Percentiles rank a stretch among this genome's conserved stretches.
Conservation (phyloP, 2,113 vertebrate species). For the Aphelocoma coerulescens region DNA sequence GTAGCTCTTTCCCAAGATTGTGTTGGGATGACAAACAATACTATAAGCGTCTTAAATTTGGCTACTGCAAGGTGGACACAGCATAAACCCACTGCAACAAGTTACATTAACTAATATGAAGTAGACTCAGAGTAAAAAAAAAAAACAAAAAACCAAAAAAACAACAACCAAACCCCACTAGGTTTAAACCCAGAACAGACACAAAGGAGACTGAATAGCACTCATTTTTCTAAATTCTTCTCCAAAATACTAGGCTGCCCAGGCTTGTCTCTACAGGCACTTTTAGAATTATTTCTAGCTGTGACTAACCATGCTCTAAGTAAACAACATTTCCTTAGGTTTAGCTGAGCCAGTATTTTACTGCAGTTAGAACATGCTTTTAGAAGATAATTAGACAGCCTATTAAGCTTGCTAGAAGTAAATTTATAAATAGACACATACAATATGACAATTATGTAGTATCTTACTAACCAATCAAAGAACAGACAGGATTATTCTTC, state of each 20-base stretch:
- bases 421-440: neutral
- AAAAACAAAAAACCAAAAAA: no score
- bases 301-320: neutral
- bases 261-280: neutral
- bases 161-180: neutral
- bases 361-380: neutral
- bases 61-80: neutral
- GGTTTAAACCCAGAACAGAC: neutral
- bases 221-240: neutral
- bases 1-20: neutral
- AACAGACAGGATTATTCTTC: conserved; percentile 82
- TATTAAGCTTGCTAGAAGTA: neutral
- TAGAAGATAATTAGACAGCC: neutral
- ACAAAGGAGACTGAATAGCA: neutral
- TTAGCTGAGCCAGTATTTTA: neutral
- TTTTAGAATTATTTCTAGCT: neutral
- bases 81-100: neutral
- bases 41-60: neutral
- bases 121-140: neutral
- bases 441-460: neutral
- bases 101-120: neutral
- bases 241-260: neutral
- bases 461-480: conserved; percentile 84
- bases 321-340: neutral
- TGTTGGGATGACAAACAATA: neutral